Conservation (phyloP, 1,140 invertebrate genomes). For the Conus ventricosus region DNA sequence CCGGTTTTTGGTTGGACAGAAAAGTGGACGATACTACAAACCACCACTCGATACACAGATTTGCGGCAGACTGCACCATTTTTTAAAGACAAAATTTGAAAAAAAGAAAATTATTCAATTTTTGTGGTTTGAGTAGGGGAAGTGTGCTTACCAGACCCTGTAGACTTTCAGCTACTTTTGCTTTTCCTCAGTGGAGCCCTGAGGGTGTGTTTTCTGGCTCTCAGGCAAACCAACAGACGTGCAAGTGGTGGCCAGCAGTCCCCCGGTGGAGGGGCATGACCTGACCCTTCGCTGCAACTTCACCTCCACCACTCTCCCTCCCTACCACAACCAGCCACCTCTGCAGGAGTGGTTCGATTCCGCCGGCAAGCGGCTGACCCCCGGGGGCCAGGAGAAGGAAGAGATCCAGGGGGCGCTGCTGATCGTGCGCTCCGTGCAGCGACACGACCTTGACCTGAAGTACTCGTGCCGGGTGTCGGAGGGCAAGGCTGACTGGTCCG, state of each 20-base stretch:
- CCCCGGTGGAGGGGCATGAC: neutral
- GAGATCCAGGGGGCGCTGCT: neutral
- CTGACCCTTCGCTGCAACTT: neutral
- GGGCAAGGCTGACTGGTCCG: neutral
- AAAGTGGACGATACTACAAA: too few species aligned
- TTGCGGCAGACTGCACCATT: too few species aligned
- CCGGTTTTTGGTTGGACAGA: too few species aligned
- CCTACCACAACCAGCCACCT: neutral
- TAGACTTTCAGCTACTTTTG: too few species aligned
- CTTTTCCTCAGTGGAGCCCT: too few species aligned
- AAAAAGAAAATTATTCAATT: too few species aligned
- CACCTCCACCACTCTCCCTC: constrained; percentile 14
- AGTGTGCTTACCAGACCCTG: too few species aligned
- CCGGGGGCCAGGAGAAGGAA: neutral
- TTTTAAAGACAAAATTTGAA: too few species aligned
- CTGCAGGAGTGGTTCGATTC: neutral
- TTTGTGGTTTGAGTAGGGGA: too few species aligned
- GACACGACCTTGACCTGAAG: neutral
- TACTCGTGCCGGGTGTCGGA: constrained; percentile 3
- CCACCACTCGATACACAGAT: too few species aligned
- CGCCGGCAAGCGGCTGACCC: neutral
- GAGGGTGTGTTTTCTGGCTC: too few species aligned
- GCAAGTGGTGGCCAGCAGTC: neutral
- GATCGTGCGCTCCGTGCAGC: neutral
- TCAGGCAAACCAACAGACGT: neutral